Base-by-base conservation (phyloP, 2,113 vertebrate genomes). In the Telmatochromis brachygnathus region DNA sequence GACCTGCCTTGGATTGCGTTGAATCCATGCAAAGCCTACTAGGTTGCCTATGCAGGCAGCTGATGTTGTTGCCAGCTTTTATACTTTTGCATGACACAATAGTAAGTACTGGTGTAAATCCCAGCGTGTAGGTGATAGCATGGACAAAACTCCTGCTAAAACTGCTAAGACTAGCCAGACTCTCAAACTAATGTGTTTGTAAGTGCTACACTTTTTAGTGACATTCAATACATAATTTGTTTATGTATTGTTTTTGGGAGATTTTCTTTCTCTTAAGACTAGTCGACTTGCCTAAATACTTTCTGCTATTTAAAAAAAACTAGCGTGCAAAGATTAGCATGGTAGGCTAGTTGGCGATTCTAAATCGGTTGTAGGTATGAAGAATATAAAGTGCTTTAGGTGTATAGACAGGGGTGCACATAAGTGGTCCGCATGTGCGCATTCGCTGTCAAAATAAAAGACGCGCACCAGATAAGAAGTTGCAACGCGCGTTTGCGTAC, bases 221-320 rank as follows among this genome's bases (percentile, higher is more conserved):
- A 62, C 58, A 62, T 62, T 62, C 30, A 62, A 19, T 33, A 19
- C 28, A 35, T 19, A 19, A 62, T 62, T 62, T 62, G 58, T 60
- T 60, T 60, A 60, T 60, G 56, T 19, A 11, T 62, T 62, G 28
- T n/a, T 62, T 62, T 35, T n/a, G 58, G 58, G 17, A 11, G 30
- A 65, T 23, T 70, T 70, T 70, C n/a, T 68, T 23, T 70, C 35
- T 42, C 37, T 70, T 70, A 70, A 70, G n/a, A 70, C 37, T 42
- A 23, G 13, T 70, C 2, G 12, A 42, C 13, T 70, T 14, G 12
- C 35, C n/a, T 14, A 23, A 42, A 23, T 70, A 42, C 12, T 42
- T 23, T 13, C 65, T 42, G 65, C 12, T 42, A 23, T 23, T 70
- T 70, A 23, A 70, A 23, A 68, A 68, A 68, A 23, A 14, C 62